Evolutionary conservation across 2,888 invertebrate genomes (phyloP).

Genomic region (Ormyrus thymus): DNA sequence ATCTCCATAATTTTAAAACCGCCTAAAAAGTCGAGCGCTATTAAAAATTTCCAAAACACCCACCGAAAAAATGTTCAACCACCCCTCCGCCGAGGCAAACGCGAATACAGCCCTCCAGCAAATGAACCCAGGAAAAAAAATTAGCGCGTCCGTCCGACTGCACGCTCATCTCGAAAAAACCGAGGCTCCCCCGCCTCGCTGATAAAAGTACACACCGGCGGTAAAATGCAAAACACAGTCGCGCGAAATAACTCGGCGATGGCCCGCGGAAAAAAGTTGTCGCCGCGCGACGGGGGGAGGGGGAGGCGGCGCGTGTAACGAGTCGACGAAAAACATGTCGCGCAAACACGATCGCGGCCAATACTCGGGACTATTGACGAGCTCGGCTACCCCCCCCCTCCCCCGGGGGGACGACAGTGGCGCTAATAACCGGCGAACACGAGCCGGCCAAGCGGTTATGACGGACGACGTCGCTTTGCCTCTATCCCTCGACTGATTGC

Average conservation of each 20-base stretch:
- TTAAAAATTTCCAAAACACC: too few relatives aligned
- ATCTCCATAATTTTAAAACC: too few relatives aligned
- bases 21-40: too few relatives aligned
- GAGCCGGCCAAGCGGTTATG: constrained; percentile 63
- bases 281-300: neutral
- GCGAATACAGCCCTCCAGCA: too few relatives aligned
- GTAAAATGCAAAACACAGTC: constrained; percentile 12
- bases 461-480: constrained; percentile 63
- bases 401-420: constrained; percentile 61
- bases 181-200: neutral
- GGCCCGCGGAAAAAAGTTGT: constrained; percentile 4
- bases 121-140: neutral
- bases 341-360: neutral
- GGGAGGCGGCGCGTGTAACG: constrained; percentile 8
- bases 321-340: constrained; percentile 21
- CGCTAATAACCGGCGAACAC: constrained; percentile 68
- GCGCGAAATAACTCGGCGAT: constrained; percentile 16
- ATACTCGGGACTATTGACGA: constrained; percentile 40
- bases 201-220: constrained; percentile 7
- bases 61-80: too few relatives aligned
- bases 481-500: too few relatives aligned
- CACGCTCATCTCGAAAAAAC: too few relatives aligned
- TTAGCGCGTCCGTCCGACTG: neutral
- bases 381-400: constrained; percentile 61
- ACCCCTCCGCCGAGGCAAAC: too few relatives aligned